Evolutionary conservation across 2,888 invertebrate species (phyloP), one percentile per base, ranked within the genome.

Genomic region (Oscheius myriophilus): DNA sequence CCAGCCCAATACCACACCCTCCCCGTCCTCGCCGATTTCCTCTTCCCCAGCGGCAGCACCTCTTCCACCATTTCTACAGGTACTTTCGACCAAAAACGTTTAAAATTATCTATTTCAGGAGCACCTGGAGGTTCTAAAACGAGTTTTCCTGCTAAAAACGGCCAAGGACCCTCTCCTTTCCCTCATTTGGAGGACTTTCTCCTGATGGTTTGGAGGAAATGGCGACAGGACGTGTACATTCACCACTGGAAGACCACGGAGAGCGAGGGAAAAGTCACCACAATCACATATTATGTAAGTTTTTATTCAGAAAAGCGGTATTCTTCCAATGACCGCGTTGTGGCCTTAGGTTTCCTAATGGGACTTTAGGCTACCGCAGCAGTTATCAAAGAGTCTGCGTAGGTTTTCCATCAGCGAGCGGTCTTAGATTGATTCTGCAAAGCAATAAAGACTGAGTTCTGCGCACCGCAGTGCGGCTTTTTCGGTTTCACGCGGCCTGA

Each of bases 171-270:
- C 6, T 68, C 68, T 4, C 68, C 68, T 4, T 45, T 63, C 25
- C 63, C 68, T 2, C 21, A 63, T 7, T 16, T 68, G 11, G 68
- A 68, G 45, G 68, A 68, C 18, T 68, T 68, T 18, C 53, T 68
- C 12, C 21, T 33, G 39, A 54, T 53, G 54, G 49, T 68, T 26
- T 41, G 63, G 21, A 25, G 41, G 23, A 59, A 67, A 59, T 61
- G 67, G 67, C 52, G 26, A 12, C 54, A 59, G 16, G 16, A 42
- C 14, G 67, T 43, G 4, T 49, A 53, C 21, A 51, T 67, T 16
- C 41, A 53, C 9, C 39, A 51, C 12, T 67, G 67, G 67, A 67
- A 67, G 43, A 41, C 41, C 4, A 12, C n/a, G 12, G 59, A 59
- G 33, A 42, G 42, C 7, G 53, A 67, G 11, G 54, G 53, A 21